Evolutionary conservation across 2,888 invertebrate species (phyloP).

Genomic region (Crepidodera aurea): DNA sequence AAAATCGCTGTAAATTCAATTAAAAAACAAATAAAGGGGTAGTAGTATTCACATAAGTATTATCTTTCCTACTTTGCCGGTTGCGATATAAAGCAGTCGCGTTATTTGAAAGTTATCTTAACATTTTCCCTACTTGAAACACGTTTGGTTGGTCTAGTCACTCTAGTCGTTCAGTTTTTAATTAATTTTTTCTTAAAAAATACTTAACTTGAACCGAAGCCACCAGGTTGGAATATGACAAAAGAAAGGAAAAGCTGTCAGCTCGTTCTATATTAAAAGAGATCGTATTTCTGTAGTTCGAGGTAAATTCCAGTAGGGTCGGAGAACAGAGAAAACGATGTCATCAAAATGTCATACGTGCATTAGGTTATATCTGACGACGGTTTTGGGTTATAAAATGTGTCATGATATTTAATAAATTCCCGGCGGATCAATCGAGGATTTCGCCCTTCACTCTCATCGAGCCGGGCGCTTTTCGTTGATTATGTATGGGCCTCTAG

Average conservation of each 20-base stretch:
- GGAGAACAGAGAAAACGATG: constrained; percentile 15
- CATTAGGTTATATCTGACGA: constrained; percentile 26
- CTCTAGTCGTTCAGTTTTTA: too few species aligned
- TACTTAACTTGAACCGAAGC: too few species aligned
- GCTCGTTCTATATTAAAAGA: neutral
- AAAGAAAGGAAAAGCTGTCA: neutral
- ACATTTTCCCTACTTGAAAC: too few species aligned
- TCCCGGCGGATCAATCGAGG: constrained; percentile 46
- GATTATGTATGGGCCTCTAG: constrained; percentile 49
- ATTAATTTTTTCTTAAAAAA: too few species aligned
- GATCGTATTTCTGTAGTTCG: neutral
- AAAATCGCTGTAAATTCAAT: too few species aligned
- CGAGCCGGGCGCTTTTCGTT: constrained; percentile 42
- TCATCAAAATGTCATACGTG: constrained; percentile 28
- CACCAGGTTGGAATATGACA: neutral
- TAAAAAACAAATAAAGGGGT: too few species aligned
- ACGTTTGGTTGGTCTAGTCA: too few species aligned
- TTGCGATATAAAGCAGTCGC: too few species aligned
- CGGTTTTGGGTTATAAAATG: constrained; percentile 40
- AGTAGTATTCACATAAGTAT: too few species aligned
- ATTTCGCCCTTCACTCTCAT: constrained; percentile 39
- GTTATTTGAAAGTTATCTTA: too few species aligned
- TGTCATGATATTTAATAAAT: constrained; percentile 48
- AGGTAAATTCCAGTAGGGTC: constrained; percentile 3
- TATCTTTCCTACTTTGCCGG: too few species aligned